Base-by-base conservation (phyloP, 2,888 invertebrate genomes). In the Chydorus sphaericus region DNA sequence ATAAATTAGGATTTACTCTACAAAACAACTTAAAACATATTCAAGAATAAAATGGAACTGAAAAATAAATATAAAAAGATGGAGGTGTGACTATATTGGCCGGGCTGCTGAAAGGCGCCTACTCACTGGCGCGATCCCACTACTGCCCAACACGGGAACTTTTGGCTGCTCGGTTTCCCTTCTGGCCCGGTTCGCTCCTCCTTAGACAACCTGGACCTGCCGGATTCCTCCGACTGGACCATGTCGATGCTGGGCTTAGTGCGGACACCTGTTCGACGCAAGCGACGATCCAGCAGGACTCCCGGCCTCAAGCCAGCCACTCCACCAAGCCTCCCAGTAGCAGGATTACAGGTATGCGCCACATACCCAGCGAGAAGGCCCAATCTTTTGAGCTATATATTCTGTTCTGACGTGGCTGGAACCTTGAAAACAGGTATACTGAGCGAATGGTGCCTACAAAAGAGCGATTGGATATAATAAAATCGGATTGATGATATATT, bases 131-230 rank as follows among this genome's bases (percentile, higher is more conserved):
- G 91, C 91, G 83, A 86, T 88, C 90, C 91, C 88, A 85, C 89
- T 90, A 92, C 91, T 90, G 90, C 86, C 79, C 83, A 80, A 88
- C 90, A 86, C 89, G 90, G 89, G 82, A 85, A 86, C 89, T 93
- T 90, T 92, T 91, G 90, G 89, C 90, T 93, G 92, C 91, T 92
- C 86, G 82, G 88, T 91, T 88, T 85, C 91, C 88, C 87, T 87
- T 83, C 92, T 92, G 89, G 88, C 90, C 92, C 92, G 85, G 78
- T 92, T 76, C 91, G 84, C 85, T 87, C 82, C 89, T 90, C 92
- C 82, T 92, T 90, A 85, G 81, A 79, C 78, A 85, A 93, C 92
- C 86, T 87, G 86, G 83, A 75, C 73, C 70, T 75, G 77, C 75
- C 68, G 70, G 79, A 82, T 81, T 92, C 88, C 90, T 82, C 83